phyloP scores from a whole-genome alignment of 2,888 invertebrate species.

The Drosophila pseudotalamancana region DNA sequence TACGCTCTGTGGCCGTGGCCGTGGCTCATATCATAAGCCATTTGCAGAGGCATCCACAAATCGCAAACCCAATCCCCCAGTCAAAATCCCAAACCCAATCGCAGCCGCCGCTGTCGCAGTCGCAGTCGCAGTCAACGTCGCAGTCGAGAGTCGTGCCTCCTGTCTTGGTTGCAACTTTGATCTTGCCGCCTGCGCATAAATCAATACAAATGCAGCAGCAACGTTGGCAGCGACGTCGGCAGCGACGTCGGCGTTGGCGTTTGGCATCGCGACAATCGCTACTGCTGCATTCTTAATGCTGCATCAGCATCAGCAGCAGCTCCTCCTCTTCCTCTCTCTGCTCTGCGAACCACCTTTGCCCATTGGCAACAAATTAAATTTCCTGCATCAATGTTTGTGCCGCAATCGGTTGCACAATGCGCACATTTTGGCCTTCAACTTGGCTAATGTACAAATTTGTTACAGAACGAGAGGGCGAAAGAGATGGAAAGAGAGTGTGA shows the following conservation, averaged over 20 bases:
- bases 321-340: neutral
- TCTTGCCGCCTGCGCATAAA: constrained; percentile 70
- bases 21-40: constrained; percentile 36
- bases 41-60: constrained; percentile 29
- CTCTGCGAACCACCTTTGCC: neutral
- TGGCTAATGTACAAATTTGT: constrained; percentile 48
- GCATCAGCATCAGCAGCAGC: neutral
- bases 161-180: constrained; percentile 51
- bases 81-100: constrained; percentile 4
- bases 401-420: constrained; percentile 55
- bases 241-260: constrained; percentile 22
- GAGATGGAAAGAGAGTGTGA: neutral
- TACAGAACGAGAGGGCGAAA: neutral
- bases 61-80: constrained; percentile 16
- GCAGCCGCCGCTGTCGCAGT: constrained; percentile 4
- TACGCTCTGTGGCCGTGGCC: constrained; percentile 46
- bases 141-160: constrained; percentile 37
- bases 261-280: constrained; percentile 35
- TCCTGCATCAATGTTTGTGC: constrained; percentile 42
- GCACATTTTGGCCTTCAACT: constrained; percentile 47
- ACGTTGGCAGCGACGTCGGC: neutral
- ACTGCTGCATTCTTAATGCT: constrained; percentile 25
- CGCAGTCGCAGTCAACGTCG: constrained; percentile 18
- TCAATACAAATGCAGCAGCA: constrained; percentile 62
- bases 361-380: constrained; percentile 57